A percentile compares a stretch with the other conserved stretches of the same genome.
phyloP scores from a whole-genome alignment of 2,888 invertebrate species.

The Dasysyrphus albostriatus region DNA sequence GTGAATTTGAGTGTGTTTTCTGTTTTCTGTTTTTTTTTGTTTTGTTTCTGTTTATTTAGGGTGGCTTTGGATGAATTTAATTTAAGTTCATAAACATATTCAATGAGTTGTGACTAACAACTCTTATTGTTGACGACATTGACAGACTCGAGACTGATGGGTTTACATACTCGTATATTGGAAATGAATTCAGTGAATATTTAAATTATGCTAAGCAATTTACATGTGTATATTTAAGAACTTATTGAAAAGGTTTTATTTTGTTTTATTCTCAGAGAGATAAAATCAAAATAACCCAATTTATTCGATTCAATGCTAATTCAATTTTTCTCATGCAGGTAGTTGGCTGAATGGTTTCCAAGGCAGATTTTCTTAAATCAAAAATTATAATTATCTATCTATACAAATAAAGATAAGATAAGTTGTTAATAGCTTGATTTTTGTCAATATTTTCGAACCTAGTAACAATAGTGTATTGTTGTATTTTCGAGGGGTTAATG shows the following conservation, averaged over 20 bases:
- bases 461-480: conserved; percentile 16
- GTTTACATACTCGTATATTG: neutral
- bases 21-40: neutral
- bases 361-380: too few species aligned
- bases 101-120: conserved; percentile 33
- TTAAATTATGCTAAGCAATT: neutral
- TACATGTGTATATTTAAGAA: too few species aligned
- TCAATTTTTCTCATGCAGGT: too few species aligned
- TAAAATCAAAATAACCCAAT: too few species aligned
- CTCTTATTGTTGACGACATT: neutral
- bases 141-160: neutral
- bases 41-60: neutral
- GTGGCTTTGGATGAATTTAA: conserved; percentile 22
- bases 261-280: too few species aligned
- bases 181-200: conserved; percentile 11
- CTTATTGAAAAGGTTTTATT: too few species aligned
- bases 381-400: too few species aligned
- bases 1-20: neutral
- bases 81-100: conserved; percentile 35
- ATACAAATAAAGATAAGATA: neutral
- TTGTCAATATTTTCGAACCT: neutral
- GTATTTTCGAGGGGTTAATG: conserved; percentile 8
- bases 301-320: too few species aligned
- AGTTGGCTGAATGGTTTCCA: too few species aligned
- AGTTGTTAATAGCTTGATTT: neutral